Base-by-base conservation (phyloP, 2,888 invertebrate genomes). In the Sinodicranocentrus sp. region DNA sequence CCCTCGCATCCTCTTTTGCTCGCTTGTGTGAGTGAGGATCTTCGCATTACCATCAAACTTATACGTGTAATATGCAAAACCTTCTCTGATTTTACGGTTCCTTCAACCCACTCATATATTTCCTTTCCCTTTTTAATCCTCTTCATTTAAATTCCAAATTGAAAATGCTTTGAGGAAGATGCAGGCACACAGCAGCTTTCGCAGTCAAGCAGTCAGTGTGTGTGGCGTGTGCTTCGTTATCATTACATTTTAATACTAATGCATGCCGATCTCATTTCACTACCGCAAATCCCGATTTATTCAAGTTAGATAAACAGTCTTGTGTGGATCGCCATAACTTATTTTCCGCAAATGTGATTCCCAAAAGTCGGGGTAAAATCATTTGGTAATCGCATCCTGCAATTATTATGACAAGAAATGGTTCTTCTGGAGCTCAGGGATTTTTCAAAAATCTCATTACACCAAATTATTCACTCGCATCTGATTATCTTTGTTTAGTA, bases 121-220 rank as follows among this genome's bases (percentile, higher is more conserved):
- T 77, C 72, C 48, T 57, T n/a, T 78, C 59, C 17, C 44, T 48
- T 77, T 83, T 83, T 83, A 83, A 83, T 83, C 77, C 76, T 83
- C 77, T 83, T 83, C 83, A 83, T 83, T 83, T 83, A 83, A 83
- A 83, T 83, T 83, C 83, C 83, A 83, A 83, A 83, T 83, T 83
- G 77, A 83, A 78, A 83, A 77, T 77, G 83, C 83, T 77, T 77
- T 52, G 63, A 83, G 77, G 67, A 83, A 72, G 78, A 63, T 48
- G 63, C 68, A 76, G 71, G 76, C 73, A 80, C 68, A 68, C 77
- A 33, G 10, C 48, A n/a, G 44, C 33, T 59, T 70, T 70, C 67
- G 28, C 33, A 48, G n/a, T n/a, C 68, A 76, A 63, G 76, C 73
- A 80, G 59, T 67, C 77, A 33, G 10, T n/a, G 48, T 25, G 21